Conservation (phyloP, 2,113 vertebrate species). For the Amia ocellicauda region DNA sequence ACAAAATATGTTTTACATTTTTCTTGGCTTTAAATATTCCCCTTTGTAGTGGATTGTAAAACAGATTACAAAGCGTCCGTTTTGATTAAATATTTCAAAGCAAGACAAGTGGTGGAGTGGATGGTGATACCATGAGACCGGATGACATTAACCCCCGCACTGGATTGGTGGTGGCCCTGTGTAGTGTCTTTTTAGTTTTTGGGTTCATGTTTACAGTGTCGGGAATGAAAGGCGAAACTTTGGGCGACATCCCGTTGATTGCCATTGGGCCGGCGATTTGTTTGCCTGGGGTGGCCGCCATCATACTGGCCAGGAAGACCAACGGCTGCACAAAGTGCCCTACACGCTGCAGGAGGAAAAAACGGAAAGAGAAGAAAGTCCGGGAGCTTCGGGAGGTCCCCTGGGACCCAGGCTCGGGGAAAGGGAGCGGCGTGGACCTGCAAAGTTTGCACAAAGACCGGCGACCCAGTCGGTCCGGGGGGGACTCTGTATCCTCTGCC, state of each 20-base stretch:
- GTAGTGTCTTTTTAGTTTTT: conserved; percentile 78
- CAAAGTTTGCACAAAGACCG: conserved; percentile 40
- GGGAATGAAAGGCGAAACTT: conserved; percentile 74
- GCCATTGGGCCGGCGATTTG: conserved; percentile 80
- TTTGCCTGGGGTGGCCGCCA: conserved; percentile 72
- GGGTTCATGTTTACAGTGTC: conserved; percentile 84
- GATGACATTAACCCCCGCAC: conserved; percentile 79
- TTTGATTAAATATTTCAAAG: neutral
- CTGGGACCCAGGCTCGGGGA: conserved; percentile 68
- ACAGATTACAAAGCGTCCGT: too few species aligned
- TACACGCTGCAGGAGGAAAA: conserved; percentile 43
- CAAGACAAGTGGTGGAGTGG: neutral
- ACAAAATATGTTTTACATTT: too few species aligned
- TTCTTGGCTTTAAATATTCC: too few species aligned
- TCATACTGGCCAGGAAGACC: conserved; percentile 70
- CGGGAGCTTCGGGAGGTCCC: conserved; percentile 66
- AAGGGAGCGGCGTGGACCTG: conserved; percentile 61
- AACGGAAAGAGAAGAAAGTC: conserved; percentile 59
- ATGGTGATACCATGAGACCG: conserved; percentile 64
- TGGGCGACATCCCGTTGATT: conserved; percentile 74
- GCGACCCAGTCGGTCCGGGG: conserved; percentile 19
- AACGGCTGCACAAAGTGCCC: conserved; percentile 70
- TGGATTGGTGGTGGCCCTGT: conserved; percentile 76
- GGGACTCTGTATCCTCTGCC: conserved; percentile 44
- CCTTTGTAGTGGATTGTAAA: too few species aligned